These are phyloP conservation scores for Poecilia latipinna DNA, from an alignment of 2,113 vertebrate genomes.

Conservation along the genomic window DNA sequence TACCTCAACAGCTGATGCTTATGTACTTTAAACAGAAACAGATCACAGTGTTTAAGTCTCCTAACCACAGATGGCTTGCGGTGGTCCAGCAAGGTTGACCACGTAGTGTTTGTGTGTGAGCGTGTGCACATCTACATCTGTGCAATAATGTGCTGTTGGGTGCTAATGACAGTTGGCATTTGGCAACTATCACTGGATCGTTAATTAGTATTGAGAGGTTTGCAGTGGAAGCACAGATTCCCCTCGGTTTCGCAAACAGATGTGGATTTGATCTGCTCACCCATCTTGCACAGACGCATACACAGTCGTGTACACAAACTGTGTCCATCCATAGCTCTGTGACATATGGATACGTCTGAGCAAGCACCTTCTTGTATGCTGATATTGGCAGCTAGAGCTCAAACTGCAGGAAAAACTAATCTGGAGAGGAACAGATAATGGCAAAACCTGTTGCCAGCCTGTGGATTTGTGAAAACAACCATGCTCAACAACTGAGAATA, in stretches of 20 bases:
- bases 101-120: constrained; percentile 57
- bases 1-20: background rate
- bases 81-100: constrained; percentile 45
- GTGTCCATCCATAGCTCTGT: constrained; percentile 42
- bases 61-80: constrained; percentile 46
- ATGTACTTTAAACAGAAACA: background rate
- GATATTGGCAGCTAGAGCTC: constrained; percentile 52
- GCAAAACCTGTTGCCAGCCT: constrained; percentile 2
- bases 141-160: constrained; percentile 60
- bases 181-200: constrained; percentile 74
- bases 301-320: constrained; percentile 4
- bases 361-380: constrained; percentile 26
- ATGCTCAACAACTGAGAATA: no score
- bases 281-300: constrained; percentile 38
- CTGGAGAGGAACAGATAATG: constrained; percentile 20
- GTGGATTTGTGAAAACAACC: constrained; percentile 6
- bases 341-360: constrained; percentile 62
- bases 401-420: constrained; percentile 21
- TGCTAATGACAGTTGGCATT: constrained; percentile 78
- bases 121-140: constrained; percentile 52
- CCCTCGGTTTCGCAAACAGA: constrained; percentile 74
- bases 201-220: constrained; percentile 86
- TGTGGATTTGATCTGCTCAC: constrained; percentile 80
- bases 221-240: constrained; percentile 68
- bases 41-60: constrained; percentile 34